Evolutionary conservation across 2,888 invertebrate species (phyloP), one percentile per base, ranked within the genome.

Genomic region (Stenodera caucasica): DNA sequence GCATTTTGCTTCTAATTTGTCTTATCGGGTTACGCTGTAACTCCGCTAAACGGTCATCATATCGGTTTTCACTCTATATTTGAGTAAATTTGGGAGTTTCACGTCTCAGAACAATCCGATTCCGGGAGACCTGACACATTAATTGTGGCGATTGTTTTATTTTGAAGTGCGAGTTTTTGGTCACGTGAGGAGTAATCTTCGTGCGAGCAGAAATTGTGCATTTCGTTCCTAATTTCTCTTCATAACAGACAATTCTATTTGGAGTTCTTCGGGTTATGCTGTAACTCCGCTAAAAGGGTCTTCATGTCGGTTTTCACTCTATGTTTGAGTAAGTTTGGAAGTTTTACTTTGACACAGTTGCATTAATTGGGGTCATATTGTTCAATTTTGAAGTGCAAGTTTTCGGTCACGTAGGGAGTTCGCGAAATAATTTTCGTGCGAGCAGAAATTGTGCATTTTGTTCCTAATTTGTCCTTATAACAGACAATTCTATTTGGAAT

Each of bases 291-390:
- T 61, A 61, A 61, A 61, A 61, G 61, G 61, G 57, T 61, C 61
- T 61, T 55, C 61, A 35, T 61, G 61, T 61, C 2, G 14, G 35
- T 45, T 9, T 21, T 45, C 21, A 50, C 52, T 55, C 15, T 51
- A n/a, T 61, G 49, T 61, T 61, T 57, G 61, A 33, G 14, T 57
- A 61, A 56, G n/a, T n/a, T n/a, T n/a, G 53, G 14, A 18, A 55
- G 61, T 61, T 61, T 61, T 58, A 61, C 37, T 37, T 57, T 45
- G n/a, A n/a, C n/a, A n/a, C n/a, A n/a, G n/a, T n/a, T n/a, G n/a
- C n/a, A n/a, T n/a, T n/a, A n/a, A n/a, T n/a, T n/a, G n/a, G n/a
- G n/a, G n/a, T n/a, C n/a, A n/a, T n/a, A n/a, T 14, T 35, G 5
- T 37, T 45, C 45, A 21, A 45, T 45, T 12, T 12, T 21, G 21